Evolutionary conservation across 2,113 vertebrate species (phyloP).

Genomic region (Diglossa brunneiventris): DNA sequence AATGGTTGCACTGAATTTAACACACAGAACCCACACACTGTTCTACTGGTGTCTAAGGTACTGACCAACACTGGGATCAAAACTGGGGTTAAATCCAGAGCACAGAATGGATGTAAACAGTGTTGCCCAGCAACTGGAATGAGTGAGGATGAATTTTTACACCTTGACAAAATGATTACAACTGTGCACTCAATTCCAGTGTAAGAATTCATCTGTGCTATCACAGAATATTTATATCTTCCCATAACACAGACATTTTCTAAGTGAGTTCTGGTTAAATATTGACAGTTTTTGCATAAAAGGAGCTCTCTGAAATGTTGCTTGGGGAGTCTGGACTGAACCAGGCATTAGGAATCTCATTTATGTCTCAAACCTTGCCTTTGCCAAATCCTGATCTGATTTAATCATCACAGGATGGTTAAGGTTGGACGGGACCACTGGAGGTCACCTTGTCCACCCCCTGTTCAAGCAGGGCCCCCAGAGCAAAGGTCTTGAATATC

Average conservation of each 20-base stretch:
- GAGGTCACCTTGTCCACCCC: not conserved
- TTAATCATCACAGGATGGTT: not conserved
- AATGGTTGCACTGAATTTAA: not conserved
- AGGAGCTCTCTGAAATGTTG: not conserved
- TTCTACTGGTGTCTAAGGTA: not conserved
- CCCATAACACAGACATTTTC: not conserved
- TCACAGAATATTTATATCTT: not conserved
- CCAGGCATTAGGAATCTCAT: not conserved
- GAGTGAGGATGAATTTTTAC: constrained; percentile 12
- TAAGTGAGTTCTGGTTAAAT: constrained; percentile 20
- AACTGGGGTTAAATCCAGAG: not conserved
- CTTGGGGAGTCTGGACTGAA: not conserved
- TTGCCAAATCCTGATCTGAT: not conserved
- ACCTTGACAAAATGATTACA: constrained; percentile 23
- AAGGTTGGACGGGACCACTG: not conserved
- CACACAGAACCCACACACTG: not conserved
- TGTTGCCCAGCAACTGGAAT: constrained; percentile 21
- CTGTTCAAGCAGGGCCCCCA: not conserved
- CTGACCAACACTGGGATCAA: not conserved
- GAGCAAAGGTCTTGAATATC: not conserved
- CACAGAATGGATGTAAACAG: not conserved
- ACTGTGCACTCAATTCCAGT: not conserved
- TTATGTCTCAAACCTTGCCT: not conserved
- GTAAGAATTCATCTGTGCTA: not conserved
- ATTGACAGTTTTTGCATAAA: not conserved